Evolutionary conservation across 2,113 vertebrate genomes (phyloP), one percentile per base, ranked within the genome.

Genomic region (Vireo altiloquus): DNA sequence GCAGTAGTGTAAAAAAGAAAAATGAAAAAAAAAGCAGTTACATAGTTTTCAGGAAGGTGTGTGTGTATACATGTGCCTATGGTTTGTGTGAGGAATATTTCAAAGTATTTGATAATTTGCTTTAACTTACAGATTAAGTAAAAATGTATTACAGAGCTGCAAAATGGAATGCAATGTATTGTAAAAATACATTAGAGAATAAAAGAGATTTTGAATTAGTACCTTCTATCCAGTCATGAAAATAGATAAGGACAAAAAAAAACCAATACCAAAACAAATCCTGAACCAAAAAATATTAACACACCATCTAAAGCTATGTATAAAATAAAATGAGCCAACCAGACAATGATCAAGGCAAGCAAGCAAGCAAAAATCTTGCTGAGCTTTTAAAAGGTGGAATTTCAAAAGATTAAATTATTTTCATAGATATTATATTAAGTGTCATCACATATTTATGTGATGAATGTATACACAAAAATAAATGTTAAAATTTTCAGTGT

Each of bases 1-100:
- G 25, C 35, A 83, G n/a, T 10, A 8, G 5, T 70, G 20, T 64
- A 50, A 86, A 82, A 78, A 27, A 16, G 30, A 52, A 57, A 70
- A 71, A 10, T 5, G 13, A n/a, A 74, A 63, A 72, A 23, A 72
- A 13, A n/a, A 10, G 0, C 4, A 57, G 4, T 76, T 65, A 22
- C 6, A 3, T 44, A n/a, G 30, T 31, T 91, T 85, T 91, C 28
- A 68, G 82, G 70, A 93, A 60, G 54, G 54, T 12, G 15, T 46
- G 24, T 40, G 19, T 68, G 33, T 24, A 60, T 83, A n/a, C 23
- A 31, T 65, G 39, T 84, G n/a, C 61, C 79, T 91, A 12, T 56
- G 57, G 35, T 87, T 95, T 72, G n/a, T 91, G 75, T 50, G 70
- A 94, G 39, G 37, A 92, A 33, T 77, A 91, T 96, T 89, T 94